Percentiles rank a stretch among this genome's conserved stretches.
phyloP scores from a whole-genome alignment of 2,797 vertebrate genomes.

The Odontamblyopus lacepedii region DNA sequence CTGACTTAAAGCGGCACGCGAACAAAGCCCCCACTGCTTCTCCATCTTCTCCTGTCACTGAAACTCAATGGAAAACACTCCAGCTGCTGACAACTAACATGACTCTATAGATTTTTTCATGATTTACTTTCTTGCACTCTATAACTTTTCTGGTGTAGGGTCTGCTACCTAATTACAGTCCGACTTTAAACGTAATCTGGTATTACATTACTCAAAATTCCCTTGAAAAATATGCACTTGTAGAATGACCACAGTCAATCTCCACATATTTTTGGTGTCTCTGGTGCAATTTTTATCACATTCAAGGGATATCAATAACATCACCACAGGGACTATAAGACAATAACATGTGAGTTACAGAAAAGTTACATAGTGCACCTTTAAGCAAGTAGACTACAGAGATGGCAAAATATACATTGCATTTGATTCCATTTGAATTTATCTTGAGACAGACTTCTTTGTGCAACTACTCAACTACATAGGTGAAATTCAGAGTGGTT shows the following conservation, averaged over 20 bases:
- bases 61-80: slow-evolving; percentile 10
- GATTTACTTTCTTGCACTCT: background rate
- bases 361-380: too few species aligned
- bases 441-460: background rate
- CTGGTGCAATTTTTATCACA: too few species aligned
- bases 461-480: background rate
- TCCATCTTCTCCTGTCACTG: slow-evolving; percentile 23
- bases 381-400: too few species aligned
- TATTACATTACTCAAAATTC: too few species aligned
- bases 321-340: too few species aligned
- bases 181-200: background rate
- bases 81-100: slow-evolving; percentile 10
- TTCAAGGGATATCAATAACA: too few species aligned
- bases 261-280: too few species aligned
- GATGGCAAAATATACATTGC: too few species aligned
- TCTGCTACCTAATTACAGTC: background rate
- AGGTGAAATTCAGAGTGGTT: background rate
- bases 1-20: slow-evolving; percentile 29
- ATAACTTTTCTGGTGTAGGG: background rate
- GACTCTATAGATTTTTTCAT: background rate
- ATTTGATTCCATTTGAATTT: too few species aligned
- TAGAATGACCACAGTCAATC: too few species aligned
- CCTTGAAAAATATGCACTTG: too few species aligned
- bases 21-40: slow-evolving; percentile 13
- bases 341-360: too few species aligned